These are phyloP conservation scores for Eurois occulta DNA, from an alignment of 2,888 invertebrate genomes.

Conservation along the genomic window DNA sequence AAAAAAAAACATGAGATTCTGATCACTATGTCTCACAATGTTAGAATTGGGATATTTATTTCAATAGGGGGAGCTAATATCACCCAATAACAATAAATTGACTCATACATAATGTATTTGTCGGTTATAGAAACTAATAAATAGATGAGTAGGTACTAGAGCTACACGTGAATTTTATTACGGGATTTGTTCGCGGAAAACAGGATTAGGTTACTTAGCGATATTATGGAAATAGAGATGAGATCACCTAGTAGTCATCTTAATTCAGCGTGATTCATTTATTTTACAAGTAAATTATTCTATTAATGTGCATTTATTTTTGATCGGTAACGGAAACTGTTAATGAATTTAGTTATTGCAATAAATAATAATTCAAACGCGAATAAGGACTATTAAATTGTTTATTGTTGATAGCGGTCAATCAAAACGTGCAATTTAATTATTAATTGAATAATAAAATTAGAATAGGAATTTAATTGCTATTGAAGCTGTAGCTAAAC, in stretches of 20 bases:
- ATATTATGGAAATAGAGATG: slow-evolving; percentile 63
- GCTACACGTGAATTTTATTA: slow-evolving; percentile 57
- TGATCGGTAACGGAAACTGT: slow-evolving; percentile 30
- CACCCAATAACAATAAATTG: slow-evolving; percentile 53
- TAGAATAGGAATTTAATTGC: not conserved
- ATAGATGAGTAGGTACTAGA: slow-evolving; percentile 35
- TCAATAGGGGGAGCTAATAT: slow-evolving; percentile 45
- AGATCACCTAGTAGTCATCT: slow-evolving; percentile 61
- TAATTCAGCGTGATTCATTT: slow-evolving; percentile 53
- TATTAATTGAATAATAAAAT: slow-evolving; percentile 34
- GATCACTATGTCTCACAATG: not conserved
- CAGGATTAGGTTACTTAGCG: slow-evolving; percentile 49
- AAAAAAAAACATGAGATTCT: slow-evolving; percentile 32
- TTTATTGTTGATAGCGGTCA: slow-evolving; percentile 42
- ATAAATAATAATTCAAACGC: slow-evolving; percentile 22
- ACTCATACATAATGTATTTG: slow-evolving; percentile 62
- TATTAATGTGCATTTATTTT: slow-evolving; percentile 14
- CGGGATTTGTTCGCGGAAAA: slow-evolving; percentile 60
- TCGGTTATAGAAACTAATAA: slow-evolving; percentile 50
- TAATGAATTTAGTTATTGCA: slow-evolving; percentile 10
- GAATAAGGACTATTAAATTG: slow-evolving; percentile 9
- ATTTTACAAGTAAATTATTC: slow-evolving; percentile 31
- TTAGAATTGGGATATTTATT: slow-evolving; percentile 47
- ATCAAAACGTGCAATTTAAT: slow-evolving; percentile 33
- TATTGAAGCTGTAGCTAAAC: not conserved